Evolutionary conservation across 2,888 invertebrate species (phyloP), one percentile per base, ranked within the genome.

Genomic region (Dynastes tityus): DNA sequence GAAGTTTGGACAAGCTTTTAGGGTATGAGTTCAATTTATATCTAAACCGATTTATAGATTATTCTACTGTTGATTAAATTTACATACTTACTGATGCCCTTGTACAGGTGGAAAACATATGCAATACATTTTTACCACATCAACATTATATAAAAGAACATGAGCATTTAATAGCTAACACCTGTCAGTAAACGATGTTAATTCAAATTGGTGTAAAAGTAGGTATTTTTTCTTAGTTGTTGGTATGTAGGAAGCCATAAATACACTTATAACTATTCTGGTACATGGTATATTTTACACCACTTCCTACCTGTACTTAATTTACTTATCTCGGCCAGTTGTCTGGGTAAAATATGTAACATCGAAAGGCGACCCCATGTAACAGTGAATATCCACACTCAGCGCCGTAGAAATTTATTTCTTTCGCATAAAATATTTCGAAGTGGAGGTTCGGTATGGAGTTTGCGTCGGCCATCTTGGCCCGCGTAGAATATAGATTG

Each of bases 401-500:
- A 13, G 29, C 51, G 13, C 27, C 27, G 32, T n/a, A 40, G 40
- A 58, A 73, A 76, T 55, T 76, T 76, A 76, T 76, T 76, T 76
- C 65, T 40, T 67, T 65, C 67, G 29, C 76, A 67, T 64, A 76
- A 76, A 53, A 67, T 63, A 75, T 63, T 75, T 76, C 32, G 63
- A 45, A 22, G 75, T 64, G 32, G 58, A 32, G 16, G 45, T 68
- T 68, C 71, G 55, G 58, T 55, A 58, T 58, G 37, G 37, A 22
- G 58, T 73, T 58, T 58, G 58, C 13, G 76, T 63, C 75, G 67
- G 75, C 78, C 75, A 78, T 78, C 61, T 77, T 77, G 78, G 58
- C 32, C 51, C 63, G 76, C 71, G 80, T 73, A 58, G 55, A 58
- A 73, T 73, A 73, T 79, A 77, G 71, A 80, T 71, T 79, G 74